These are phyloP conservation scores for Prunella fulvescens DNA, from an alignment of 2,113 vertebrate genomes.

Conservation along the genomic window DNA sequence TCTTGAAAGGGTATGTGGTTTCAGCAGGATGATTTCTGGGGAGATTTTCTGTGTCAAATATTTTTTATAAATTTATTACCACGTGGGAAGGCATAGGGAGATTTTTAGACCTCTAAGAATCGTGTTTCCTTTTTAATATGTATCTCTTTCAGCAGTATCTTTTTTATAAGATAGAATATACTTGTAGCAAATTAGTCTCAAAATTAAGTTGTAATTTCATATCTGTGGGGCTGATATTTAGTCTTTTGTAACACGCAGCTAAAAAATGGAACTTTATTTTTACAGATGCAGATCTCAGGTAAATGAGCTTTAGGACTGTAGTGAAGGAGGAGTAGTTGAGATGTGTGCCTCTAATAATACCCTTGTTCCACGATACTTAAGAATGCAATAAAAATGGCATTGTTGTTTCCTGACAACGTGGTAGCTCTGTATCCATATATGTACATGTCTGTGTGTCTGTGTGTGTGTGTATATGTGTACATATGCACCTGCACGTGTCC, in stretches of 20 bases:
- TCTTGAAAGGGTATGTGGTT: not conserved
- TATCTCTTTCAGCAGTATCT: conserved; percentile 26
- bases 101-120: conserved; percentile 40
- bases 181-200: conserved; percentile 35
- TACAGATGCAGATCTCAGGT: conserved; percentile 75
- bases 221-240: conserved; percentile 42
- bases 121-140: conserved; percentile 40
- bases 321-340: conserved; percentile 10
- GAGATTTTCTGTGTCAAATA: conserved; percentile 11
- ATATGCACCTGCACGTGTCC: not conserved
- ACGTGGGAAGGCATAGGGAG: conserved; percentile 2
- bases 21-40: not conserved
- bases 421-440: not conserved
- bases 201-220: conserved; percentile 33
- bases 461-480: not conserved
- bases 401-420: not conserved
- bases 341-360: conserved; percentile 63
- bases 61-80: conserved; percentile 52
- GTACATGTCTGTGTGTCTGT: not conserved
- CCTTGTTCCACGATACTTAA: not conserved
- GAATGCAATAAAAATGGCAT: conserved; percentile 50
- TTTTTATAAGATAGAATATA: conserved; percentile 53
- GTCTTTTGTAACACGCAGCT: conserved; percentile 58
- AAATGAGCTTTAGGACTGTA: conserved; percentile 61
- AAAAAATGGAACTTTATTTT: conserved; percentile 65